Evolutionary conservation across 2,888 invertebrate genomes (phyloP).

Genomic region (Tachina lurida): DNA sequence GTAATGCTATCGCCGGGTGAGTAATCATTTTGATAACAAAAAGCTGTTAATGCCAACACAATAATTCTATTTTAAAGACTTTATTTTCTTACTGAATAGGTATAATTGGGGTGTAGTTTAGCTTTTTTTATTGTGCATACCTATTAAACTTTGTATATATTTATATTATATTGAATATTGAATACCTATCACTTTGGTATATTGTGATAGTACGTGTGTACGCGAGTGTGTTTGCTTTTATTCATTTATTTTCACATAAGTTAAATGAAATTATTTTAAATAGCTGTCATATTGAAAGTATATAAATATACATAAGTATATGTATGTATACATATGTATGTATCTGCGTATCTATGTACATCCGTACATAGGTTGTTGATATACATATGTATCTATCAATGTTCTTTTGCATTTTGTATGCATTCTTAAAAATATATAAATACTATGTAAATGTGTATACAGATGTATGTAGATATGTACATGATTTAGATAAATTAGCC

Average conservation of each 20-base stretch:
- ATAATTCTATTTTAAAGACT: constrained; percentile 44
- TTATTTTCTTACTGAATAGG: constrained; percentile 34
- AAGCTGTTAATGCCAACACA: background rate
- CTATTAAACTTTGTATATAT: too few species aligned
- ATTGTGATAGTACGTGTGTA: background rate
- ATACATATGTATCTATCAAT: too few species aligned
- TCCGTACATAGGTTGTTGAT: too few species aligned
- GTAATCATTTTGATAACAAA: constrained; percentile 73
- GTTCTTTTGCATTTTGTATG: too few species aligned
- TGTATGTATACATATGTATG: background rate
- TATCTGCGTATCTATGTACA: too few species aligned
- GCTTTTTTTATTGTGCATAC: constrained; percentile 23
- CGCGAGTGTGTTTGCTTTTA: constrained; percentile 25
- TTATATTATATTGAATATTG: too few species aligned
- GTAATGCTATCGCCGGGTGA: constrained; percentile 97
- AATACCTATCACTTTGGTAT: too few species aligned
- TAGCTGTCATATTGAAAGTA: constrained; percentile 36
- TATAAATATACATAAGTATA: background rate
- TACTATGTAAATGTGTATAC: background rate
- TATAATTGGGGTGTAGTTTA: constrained; percentile 64
- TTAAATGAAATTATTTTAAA: constrained; percentile 41
- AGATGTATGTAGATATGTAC: too few species aligned
- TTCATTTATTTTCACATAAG: constrained; percentile 43
- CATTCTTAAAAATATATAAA: too few species aligned
- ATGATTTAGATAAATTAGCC: too few species aligned